Conservation (phyloP, 2,113 vertebrate species). For the Eurystomus gularis region DNA sequence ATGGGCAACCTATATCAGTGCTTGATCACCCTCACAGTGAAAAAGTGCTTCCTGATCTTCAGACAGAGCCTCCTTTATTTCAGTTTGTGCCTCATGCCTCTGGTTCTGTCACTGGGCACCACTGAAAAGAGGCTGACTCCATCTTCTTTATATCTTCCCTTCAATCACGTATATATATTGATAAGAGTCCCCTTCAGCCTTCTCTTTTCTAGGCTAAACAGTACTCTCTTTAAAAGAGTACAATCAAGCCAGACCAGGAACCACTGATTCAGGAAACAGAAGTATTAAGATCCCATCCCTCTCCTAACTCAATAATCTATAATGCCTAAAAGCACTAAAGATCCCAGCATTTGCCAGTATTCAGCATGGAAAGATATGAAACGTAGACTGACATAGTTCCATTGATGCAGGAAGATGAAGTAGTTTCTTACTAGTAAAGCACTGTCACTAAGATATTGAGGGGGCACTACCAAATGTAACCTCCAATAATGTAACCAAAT, state of each 20-base stretch:
- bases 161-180: not conserved
- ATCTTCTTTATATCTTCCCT: not conserved
- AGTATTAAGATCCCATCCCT: not conserved
- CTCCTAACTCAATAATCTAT: not conserved
- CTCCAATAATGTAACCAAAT: not conserved
- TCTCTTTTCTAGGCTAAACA: not conserved
- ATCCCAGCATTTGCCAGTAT: not conserved
- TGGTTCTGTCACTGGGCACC: not conserved
- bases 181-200: not conserved
- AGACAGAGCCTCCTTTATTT: not conserved
- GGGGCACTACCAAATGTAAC: not conserved
- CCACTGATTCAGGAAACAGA: not conserved
- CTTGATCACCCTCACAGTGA: not conserved
- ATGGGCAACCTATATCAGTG: not conserved
- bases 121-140: not conserved
- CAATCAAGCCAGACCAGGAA: not conserved
- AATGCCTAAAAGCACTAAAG: not conserved
- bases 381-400: not conserved
- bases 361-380: not conserved
- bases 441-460: not conserved
- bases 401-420: not conserved
- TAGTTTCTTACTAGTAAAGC: not conserved
- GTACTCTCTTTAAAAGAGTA: not conserved
- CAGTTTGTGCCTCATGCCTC: not conserved
- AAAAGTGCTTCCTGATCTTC: not conserved